Conservation (phyloP, 2,888 invertebrate species). For the Platerodrilus igneus region DNA sequence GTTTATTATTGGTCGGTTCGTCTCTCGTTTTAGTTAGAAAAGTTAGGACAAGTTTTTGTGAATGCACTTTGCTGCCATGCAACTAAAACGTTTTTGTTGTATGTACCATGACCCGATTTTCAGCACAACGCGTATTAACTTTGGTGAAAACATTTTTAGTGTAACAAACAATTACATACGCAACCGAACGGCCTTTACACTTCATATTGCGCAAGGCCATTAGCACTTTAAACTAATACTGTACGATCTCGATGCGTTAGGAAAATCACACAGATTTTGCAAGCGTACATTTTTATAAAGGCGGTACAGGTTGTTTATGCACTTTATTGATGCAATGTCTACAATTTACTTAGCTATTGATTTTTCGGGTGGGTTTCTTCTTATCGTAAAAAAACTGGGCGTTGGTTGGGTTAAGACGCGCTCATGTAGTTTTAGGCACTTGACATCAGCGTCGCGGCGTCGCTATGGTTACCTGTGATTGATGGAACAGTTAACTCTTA, state of each 20-base stretch:
- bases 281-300: slow-evolving; percentile 22
- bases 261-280: slow-evolving; percentile 25
- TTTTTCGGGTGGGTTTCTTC: slow-evolving; percentile 44
- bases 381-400: slow-evolving; percentile 45
- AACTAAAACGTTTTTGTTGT: slow-evolving; percentile 47
- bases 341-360: slow-evolving; percentile 43
- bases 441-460: slow-evolving; percentile 33
- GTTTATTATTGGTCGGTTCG: slow-evolving; percentile 44
- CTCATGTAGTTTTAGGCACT: slow-evolving; percentile 35
- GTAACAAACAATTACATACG: slow-evolving; percentile 27
- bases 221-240: slow-evolving; percentile 29
- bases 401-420: slow-evolving; percentile 45
- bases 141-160: slow-evolving; percentile 39
- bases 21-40: slow-evolving; percentile 44
- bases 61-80: slow-evolving; percentile 45
- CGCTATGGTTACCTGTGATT: slow-evolving; percentile 32
- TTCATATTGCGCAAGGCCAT: slow-evolving; percentile 33
- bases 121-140: slow-evolving; percentile 43
- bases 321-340: slow-evolving; percentile 30
- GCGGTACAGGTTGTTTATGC: slow-evolving; percentile 21
- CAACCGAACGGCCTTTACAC: no score
- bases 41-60: slow-evolving; percentile 47
- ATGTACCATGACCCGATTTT: slow-evolving; percentile 49
- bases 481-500: slow-evolving; percentile 31
- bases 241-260: slow-evolving; percentile 2